Conservation (phyloP, 2,797 vertebrate species). For the Oceanodroma leucorhoa region DNA sequence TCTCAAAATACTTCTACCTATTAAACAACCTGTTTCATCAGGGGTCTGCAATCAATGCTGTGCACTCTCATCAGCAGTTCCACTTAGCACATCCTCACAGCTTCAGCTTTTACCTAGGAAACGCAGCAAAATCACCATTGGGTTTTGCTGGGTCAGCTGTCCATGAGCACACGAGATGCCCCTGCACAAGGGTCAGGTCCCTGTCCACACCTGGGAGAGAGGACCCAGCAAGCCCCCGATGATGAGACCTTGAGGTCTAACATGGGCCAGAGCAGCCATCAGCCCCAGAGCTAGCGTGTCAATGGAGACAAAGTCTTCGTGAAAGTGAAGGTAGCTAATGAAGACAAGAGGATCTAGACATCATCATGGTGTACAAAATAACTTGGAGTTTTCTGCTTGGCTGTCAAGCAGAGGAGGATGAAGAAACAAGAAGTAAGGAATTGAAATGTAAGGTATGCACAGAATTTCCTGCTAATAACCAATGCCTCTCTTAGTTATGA, state of each 20-base stretch:
- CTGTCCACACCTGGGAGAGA: rapidly evolving
- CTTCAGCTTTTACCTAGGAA: not conserved
- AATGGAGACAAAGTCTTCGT: not conserved
- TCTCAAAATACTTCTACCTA: not conserved
- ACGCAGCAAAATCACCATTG: rapidly evolving
- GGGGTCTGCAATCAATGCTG: not conserved
- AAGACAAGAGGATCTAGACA: not conserved
- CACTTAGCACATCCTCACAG: not conserved
- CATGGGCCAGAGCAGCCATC: rapidly evolving
- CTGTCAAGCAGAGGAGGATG: not conserved
- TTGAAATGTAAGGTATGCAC: not conserved
- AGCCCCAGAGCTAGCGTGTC: not conserved
- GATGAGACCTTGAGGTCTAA: not conserved
- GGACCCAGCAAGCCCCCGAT: not conserved
- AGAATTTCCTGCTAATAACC: not conserved
- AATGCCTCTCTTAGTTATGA: not conserved
- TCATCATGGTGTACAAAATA: rapidly evolving
- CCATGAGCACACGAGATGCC: rapidly evolving
- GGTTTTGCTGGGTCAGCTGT: rapidly evolving
- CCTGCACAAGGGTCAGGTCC: rapidly evolving
- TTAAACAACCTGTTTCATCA: not conserved
- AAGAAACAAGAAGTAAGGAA: not conserved
- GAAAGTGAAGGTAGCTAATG: not conserved
- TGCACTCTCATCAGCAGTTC: not conserved
- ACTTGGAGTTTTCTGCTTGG: not conserved